These are phyloP conservation scores for Alaudala cheleensis DNA, from an alignment of 2,113 vertebrate genomes.

Conservation along the genomic window DNA sequence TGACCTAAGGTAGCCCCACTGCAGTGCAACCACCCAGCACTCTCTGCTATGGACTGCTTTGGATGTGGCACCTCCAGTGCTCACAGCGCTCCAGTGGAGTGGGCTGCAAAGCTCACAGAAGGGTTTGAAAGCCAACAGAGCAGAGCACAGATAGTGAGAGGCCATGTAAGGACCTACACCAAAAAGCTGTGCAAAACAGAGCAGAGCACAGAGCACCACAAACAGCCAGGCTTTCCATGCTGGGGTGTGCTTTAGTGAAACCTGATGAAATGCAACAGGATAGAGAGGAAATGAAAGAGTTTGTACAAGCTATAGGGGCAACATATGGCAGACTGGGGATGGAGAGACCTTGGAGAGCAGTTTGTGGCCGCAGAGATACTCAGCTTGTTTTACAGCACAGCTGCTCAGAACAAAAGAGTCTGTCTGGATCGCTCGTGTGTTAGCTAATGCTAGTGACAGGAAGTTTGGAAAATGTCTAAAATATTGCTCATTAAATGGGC, in stretches of 20 bases:
- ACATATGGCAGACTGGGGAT: constrained; percentile 45
- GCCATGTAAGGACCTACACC: neutral
- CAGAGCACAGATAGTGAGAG: no score
- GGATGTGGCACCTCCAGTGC: neutral
- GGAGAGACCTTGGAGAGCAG: constrained; percentile 46
- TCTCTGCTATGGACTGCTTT: neutral
- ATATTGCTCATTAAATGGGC: constrained; percentile 47
- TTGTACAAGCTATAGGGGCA: constrained; percentile 30
- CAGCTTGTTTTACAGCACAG: constrained; percentile 56
- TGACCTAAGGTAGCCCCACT: neutral
- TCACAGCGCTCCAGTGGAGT: neutral
- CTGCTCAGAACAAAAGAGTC: constrained; percentile 56
- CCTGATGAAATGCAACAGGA: constrained; percentile 46
- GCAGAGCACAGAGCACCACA: neutral
- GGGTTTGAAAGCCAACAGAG: neutral
- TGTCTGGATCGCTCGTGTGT: neutral
- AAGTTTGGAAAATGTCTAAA: constrained; percentile 57
- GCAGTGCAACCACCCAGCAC: neutral
- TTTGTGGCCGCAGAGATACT: constrained; percentile 23
- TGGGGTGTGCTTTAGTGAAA: neutral
- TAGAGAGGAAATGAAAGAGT: constrained; percentile 49
- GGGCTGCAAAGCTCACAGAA: neutral
- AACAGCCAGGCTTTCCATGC: neutral
- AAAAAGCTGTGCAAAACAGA: neutral
- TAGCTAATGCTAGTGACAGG: constrained; percentile 53